Evolutionary conservation across 2,888 invertebrate species (phyloP).

Genomic region (Augiades crinisus): DNA sequence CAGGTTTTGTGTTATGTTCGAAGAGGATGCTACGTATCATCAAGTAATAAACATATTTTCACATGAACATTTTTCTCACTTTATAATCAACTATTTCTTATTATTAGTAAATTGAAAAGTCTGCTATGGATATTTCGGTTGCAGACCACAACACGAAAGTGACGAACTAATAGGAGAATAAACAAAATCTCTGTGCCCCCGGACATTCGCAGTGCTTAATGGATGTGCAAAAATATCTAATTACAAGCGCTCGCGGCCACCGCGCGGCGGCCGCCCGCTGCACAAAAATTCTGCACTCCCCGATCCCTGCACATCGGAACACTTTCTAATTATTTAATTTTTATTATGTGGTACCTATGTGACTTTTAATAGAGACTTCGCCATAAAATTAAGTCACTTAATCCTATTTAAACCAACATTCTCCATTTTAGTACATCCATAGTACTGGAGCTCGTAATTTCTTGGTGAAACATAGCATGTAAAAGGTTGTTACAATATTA

Average conservation of each 20-base stretch:
- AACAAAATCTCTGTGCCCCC: not conserved
- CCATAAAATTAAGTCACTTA: conserved; percentile 21
- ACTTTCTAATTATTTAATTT: no score
- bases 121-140: not conserved
- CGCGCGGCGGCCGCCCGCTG: conserved; percentile 19
- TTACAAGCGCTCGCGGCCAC: conserved; percentile 23
- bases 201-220: not conserved
- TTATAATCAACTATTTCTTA: no score
- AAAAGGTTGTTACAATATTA: no score
- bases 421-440: no score
- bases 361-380: conserved; percentile 4
- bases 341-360: not conserved
- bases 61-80: no score
- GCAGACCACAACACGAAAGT: not conserved
- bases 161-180: not conserved
- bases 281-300: conserved; percentile 30
- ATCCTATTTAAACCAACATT: no score
- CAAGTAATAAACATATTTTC: no score
- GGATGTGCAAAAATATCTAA: conserved; percentile 23
- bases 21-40: no score
- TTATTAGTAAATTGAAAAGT: not conserved
- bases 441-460: no score
- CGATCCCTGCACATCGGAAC: conserved; percentile 27
- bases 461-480: no score
- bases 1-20: no score